Base-by-base conservation (phyloP, 2,113 vertebrate genomes). In the Myodes glareolus region DNA sequence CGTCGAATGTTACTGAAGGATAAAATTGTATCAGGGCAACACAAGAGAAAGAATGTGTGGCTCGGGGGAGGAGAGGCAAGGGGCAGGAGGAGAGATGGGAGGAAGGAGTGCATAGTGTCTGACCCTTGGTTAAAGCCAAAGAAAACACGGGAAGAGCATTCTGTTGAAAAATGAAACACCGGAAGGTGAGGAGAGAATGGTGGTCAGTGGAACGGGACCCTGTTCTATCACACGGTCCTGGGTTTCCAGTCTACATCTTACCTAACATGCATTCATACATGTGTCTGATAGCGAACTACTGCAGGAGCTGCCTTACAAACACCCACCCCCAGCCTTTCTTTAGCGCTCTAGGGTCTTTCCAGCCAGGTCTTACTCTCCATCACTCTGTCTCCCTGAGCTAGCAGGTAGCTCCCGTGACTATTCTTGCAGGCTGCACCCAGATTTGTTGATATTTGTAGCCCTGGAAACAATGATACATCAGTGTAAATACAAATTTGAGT, bases 401-500 rank as follows among this genome's bases (percentile, higher is more conserved):
- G 72, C 45, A 88, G 90, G 45, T 52, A 88, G 58, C 82, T 86
- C 87, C 75, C 67, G 6, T 84, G 81, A 81, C 61, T 50, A 47
- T 81, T 90, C 89, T 63, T 91, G 2, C 31, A 94, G 50, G 81
- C 23, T 95, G 52, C 85, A n/a, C 33, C 89, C 88, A 94, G 36
- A 88, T 94, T 92, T 94, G 67, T 77, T 95, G 95, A 73, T 82
- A 91, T 92, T 29, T 89, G 25, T 89, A 95, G 39, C 89, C 89
- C 61, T 92, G 67, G 65, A 25, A 86, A 63, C 96, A 95, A 77
- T 21, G 58, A 94, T 23, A 52, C 73, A 68, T 92, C 72, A n/a
- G 63, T 72, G 42, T 93, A 91, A 96, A 94, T 95, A 94, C 58
- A 91, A 94, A 82, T 88, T 42, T 96, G 45, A 96, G 95, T 75